These are phyloP conservation scores for Epizoanthus stellaris DNA, from an alignment of 92 coral and sea anemone genomes.

Conservation along the genomic window DNA sequence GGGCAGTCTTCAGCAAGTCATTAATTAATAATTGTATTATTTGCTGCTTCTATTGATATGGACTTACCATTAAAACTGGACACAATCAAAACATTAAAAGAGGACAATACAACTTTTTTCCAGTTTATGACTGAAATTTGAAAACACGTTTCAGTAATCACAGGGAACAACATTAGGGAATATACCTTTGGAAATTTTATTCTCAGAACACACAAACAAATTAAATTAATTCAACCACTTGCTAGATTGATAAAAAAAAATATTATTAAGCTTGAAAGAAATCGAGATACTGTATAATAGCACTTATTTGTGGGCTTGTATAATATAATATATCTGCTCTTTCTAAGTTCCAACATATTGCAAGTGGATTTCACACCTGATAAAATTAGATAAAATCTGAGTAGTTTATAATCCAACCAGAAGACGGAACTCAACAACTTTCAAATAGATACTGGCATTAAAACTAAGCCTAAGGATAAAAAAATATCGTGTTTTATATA, in stretches of 20 bases:
- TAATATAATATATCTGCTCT: no score
- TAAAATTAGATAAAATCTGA: no score
- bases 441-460: no score
- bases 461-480: no score
- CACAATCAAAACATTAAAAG: neutral
- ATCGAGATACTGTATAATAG: no score
- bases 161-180: neutral
- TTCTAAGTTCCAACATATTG: no score
- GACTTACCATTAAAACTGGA: neutral
- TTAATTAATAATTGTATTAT: neutral
- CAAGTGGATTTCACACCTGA: no score
- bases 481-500: no score
- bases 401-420: no score
- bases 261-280: neutral
- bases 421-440: no score
- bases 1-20: neutral
- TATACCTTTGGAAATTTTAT: no score
- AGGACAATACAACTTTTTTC: neutral
- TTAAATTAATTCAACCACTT: neutral
- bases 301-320: no score
- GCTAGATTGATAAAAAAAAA: neutral
- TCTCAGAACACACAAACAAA: neutral
- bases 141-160: neutral
- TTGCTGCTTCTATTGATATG: neutral
- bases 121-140: neutral